These are phyloP conservation scores for Thalassaphorura encarpata DNA, from an alignment of 1,140 invertebrate genomes.

Conservation along the genomic window DNA sequence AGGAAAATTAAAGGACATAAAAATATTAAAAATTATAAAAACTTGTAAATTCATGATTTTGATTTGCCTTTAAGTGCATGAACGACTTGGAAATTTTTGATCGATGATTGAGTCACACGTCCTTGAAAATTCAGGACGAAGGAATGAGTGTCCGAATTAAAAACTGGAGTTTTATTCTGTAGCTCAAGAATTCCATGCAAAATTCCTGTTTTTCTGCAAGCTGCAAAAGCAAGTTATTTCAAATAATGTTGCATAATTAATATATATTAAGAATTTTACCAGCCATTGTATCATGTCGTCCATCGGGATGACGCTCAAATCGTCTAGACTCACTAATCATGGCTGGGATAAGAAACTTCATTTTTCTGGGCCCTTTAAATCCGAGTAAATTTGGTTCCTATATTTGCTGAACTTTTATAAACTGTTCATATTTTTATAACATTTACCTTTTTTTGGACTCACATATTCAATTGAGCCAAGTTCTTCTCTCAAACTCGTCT, in stretches of 20 bases:
- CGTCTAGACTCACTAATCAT: slow-evolving; percentile 71
- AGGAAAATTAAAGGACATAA: neutral
- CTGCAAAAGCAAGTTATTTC: neutral
- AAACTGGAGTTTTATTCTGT: slow-evolving; percentile 96
- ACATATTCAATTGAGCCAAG: slow-evolving; percentile 87
- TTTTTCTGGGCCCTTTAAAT: slow-evolving; percentile 94
- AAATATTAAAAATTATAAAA: neutral
- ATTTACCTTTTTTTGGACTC: slow-evolving; percentile 35
- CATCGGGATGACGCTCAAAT: slow-evolving; percentile 61
- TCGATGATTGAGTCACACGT: slow-evolving; percentile 94
- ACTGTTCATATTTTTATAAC: neutral
- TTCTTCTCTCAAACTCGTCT: slow-evolving; percentile 62
- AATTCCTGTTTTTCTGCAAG: neutral
- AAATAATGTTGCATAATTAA: neutral
- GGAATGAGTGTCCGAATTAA: slow-evolving; percentile 99
- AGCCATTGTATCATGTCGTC: slow-evolving; percentile 67
- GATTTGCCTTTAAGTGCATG: slow-evolving; percentile 80
- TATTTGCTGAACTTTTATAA: slow-evolving; percentile 29
- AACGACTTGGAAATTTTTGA: slow-evolving; percentile 99
- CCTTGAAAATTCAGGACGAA: slow-evolving; percentile 99
- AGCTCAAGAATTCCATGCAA: slow-evolving; percentile 45
- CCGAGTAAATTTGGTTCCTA: slow-evolving; percentile 97
- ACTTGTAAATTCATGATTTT: neutral
- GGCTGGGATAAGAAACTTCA: slow-evolving; percentile 95
- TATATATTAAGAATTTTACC: slow-evolving; percentile 43